A percentile compares a stretch with the other conserved stretches of the same genome.
phyloP scores from a whole-genome alignment of 2,888 invertebrate species.

The Oscheius sp. region DNA sequence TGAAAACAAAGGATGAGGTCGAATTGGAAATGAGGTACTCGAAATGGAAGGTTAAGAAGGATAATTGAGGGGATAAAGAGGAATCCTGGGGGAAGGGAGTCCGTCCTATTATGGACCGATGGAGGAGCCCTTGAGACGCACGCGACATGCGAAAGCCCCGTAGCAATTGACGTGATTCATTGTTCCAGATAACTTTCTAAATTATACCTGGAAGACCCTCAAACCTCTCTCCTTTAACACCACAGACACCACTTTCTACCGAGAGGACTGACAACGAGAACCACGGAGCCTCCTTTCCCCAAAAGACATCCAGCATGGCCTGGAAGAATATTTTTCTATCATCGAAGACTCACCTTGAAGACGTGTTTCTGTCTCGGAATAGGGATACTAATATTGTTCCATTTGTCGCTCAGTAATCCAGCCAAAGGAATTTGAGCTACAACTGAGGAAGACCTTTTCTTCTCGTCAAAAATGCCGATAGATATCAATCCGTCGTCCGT shows the following conservation, averaged over 20 bases:
- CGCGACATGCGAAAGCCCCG: constrained; percentile 5
- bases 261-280: constrained; percentile 30
- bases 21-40: not conserved
- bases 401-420: constrained; percentile 26
- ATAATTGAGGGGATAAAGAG: not conserved
- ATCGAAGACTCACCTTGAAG: constrained; percentile 32
- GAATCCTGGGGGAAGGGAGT: not conserved
- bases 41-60: constrained; percentile 6
- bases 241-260: constrained; percentile 33
- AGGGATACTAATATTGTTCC: constrained; percentile 29
- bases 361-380: constrained; percentile 31
- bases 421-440: constrained; percentile 19
- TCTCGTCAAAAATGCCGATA: constrained; percentile 32
- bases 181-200: not conserved
- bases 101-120: constrained; percentile 20
- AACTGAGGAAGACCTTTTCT: constrained; percentile 7
- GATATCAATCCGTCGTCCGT: constrained; percentile 20
- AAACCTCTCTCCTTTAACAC: constrained; percentile 10
- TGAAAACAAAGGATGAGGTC: not conserved
- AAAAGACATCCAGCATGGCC: constrained; percentile 15
- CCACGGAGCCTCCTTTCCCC: constrained; percentile 31
- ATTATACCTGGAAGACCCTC: constrained; percentile 11
- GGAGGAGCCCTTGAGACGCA: constrained; percentile 21
- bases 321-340: not conserved
- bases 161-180: constrained; percentile 19